Evolutionary conservation across 2,113 vertebrate species (phyloP).

Genomic region (Corynorhinus townsendii): DNA sequence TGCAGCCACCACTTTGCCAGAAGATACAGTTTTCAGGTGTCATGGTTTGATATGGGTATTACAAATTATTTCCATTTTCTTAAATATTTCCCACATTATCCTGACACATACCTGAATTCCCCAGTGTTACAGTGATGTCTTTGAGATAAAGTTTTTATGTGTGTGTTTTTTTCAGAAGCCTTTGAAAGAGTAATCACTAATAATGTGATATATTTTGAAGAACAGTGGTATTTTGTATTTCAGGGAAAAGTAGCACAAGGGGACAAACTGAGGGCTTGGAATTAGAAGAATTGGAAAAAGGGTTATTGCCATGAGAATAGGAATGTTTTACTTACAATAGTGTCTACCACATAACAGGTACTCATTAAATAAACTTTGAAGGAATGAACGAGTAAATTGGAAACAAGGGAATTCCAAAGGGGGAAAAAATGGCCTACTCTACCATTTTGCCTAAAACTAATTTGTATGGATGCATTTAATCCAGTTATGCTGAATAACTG

Average conservation of each 20-base stretch:
- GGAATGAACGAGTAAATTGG: constrained; percentile 4
- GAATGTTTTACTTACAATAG: neutral
- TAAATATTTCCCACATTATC: neutral
- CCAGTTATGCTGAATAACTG: neutral
- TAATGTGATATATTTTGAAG: neutral
- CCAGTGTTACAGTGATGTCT: neutral
- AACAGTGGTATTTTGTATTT: neutral
- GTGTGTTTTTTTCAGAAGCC: neutral
- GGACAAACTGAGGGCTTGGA: neutral
- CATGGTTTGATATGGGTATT: neutral
- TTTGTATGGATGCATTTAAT: neutral
- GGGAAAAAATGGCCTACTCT: constrained; percentile 17
- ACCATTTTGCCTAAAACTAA: constrained; percentile 36
- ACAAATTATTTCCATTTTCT: neutral
- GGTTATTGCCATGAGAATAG: neutral
- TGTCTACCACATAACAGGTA: neutral
- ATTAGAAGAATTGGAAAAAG: neutral
- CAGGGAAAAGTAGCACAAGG: neutral
- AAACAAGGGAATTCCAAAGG: constrained; percentile 9
- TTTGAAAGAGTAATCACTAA: neutral
- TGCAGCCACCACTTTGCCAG: neutral
- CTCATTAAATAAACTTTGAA: constrained; percentile 12
- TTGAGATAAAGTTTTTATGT: neutral
- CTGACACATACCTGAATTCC: neutral
- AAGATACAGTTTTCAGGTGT: neutral